Evolutionary conservation across 2,888 invertebrate genomes (phyloP).

Genomic region (Agrochola circellaris): DNA sequence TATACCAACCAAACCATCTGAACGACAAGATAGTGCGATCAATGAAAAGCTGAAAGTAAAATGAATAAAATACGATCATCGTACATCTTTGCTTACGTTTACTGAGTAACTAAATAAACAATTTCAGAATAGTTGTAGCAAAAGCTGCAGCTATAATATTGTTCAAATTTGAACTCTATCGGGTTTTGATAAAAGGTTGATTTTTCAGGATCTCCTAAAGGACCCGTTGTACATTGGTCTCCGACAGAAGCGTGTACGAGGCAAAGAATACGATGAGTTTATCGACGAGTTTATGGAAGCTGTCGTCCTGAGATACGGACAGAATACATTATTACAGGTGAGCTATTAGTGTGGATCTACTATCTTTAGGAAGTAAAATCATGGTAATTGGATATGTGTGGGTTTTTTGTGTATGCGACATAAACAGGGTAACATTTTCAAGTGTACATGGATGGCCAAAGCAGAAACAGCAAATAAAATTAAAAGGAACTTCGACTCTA

Average conservation of each 20-base stretch:
- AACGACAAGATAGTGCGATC: background rate
- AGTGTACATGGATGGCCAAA: too few species aligned
- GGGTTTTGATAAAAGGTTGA: slow-evolving; percentile 24
- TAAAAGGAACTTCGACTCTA: background rate
- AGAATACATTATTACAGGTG: slow-evolving; percentile 95
- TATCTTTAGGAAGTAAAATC: background rate
- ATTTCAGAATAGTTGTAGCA: background rate
- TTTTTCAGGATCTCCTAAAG: slow-evolving; percentile 93
- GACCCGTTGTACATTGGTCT: slow-evolving; percentile 99
- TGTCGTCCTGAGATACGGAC: slow-evolving; percentile 96
- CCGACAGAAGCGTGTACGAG: slow-evolving; percentile 95
- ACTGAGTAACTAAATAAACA: slow-evolving; percentile 34
- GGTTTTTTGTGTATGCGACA: background rate
- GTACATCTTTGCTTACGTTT: slow-evolving; percentile 11
- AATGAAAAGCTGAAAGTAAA: slow-evolving; percentile 18
- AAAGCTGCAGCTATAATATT: background rate
- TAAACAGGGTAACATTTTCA: background rate
- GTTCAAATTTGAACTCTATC: slow-evolving; percentile 4
- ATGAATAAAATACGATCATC: slow-evolving; percentile 3
- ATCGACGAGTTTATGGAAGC: slow-evolving; percentile 99
- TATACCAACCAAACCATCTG: background rate
- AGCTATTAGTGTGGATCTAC: slow-evolving; percentile 48
- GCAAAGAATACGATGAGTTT: slow-evolving; percentile 97
- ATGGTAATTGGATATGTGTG: background rate
- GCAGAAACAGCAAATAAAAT: background rate